These are phyloP conservation scores for Plecotus auritus DNA, from an alignment of 2,113 vertebrate species.

Conservation along the genomic window DNA sequence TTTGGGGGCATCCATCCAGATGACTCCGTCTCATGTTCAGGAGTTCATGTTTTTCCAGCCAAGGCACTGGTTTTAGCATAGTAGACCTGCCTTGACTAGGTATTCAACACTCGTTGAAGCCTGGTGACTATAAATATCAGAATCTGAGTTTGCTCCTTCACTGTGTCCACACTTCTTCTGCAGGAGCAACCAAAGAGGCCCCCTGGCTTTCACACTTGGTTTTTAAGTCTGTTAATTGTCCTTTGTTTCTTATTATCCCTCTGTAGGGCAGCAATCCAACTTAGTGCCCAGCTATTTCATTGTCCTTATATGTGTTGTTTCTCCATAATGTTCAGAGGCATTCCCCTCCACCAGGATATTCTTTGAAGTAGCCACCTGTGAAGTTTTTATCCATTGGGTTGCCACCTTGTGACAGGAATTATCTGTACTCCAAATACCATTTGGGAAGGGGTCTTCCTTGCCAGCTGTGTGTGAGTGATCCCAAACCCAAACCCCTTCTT, in stretches of 20 bases:
- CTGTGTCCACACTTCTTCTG: background rate
- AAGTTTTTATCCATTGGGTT: background rate
- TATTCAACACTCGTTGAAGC: background rate
- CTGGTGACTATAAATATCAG: background rate
- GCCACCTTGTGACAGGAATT: background rate
- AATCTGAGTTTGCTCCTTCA: background rate
- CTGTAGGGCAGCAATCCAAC: background rate
- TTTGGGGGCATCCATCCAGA: background rate
- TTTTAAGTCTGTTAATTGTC: background rate
- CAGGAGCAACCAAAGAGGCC: background rate
- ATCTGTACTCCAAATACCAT: background rate
- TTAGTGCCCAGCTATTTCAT: background rate
- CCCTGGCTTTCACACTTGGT: background rate
- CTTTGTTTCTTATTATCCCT: background rate
- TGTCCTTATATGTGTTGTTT: background rate
- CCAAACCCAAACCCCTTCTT: background rate
- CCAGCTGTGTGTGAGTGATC: background rate
- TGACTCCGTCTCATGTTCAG: background rate
- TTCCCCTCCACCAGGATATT: background rate
- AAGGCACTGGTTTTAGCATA: background rate
- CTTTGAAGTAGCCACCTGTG: background rate
- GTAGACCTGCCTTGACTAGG: background rate
- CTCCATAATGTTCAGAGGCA: background rate
- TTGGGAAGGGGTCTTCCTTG: background rate
- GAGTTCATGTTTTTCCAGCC: background rate